A percentile compares a stretch with the other conserved stretches of the same genome.
Conservation (phyloP, 2,888 invertebrate species). For the Electrophaes corylata region DNA sequence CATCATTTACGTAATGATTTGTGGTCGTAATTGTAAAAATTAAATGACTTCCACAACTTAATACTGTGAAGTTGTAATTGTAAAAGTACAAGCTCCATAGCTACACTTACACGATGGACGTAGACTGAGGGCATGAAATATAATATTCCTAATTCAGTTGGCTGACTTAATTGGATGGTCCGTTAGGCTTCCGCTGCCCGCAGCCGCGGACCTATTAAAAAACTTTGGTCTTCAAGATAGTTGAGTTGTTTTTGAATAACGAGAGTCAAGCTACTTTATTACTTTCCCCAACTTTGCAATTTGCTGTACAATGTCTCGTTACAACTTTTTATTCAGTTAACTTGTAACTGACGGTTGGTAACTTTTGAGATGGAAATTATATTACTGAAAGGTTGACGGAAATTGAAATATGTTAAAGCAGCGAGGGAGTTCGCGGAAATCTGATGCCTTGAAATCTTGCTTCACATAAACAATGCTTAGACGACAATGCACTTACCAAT, state of each 20-base stretch:
- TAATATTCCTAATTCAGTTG: neutral
- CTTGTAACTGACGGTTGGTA: slow-evolving; percentile 15
- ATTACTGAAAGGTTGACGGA: slow-evolving; percentile 13
- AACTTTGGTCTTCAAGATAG: slow-evolving; percentile 42
- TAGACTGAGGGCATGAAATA: neutral
- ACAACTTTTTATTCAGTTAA: slow-evolving; percentile 27
- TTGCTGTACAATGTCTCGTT: slow-evolving; percentile 15
- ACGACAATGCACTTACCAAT: too few species aligned
- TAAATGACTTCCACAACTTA: too few species aligned
- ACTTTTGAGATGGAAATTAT: slow-evolving; percentile 10
- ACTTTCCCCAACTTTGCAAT: slow-evolving; percentile 21
- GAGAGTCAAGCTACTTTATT: slow-evolving; percentile 21
- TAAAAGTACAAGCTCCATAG: too few species aligned
- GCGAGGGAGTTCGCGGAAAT: too few species aligned
- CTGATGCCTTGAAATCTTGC: too few species aligned
- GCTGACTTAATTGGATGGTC: neutral
- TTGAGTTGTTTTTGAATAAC: slow-evolving; percentile 40
- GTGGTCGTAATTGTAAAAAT: too few species aligned
- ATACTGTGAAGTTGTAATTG: too few species aligned
- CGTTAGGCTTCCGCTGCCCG: slow-evolving; percentile 2
- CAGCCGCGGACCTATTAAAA: slow-evolving; percentile 48
- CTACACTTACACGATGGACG: too few species aligned
- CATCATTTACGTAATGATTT: too few species aligned
- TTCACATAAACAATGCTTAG: too few species aligned
- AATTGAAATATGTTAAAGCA: slow-evolving; percentile 6